phyloP scores from a whole-genome alignment of 2,113 vertebrate genomes.

The Propithecus coquereli region DNA sequence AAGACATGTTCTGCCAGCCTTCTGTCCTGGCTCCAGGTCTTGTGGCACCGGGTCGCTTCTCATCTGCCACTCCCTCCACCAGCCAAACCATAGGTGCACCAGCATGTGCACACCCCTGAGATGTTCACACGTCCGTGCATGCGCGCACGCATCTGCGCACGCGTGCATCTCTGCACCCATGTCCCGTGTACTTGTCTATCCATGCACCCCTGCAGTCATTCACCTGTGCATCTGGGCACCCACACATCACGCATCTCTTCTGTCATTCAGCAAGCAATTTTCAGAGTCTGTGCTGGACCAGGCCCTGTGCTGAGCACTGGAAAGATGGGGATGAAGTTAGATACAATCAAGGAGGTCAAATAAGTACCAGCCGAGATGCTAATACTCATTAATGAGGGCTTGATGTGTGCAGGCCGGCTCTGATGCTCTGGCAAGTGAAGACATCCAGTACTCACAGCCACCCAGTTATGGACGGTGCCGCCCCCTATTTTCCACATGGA shows the following conservation, averaged over 20 bases:
- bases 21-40: background rate
- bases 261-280: background rate
- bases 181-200: too few relatives aligned
- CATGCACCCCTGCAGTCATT: too few relatives aligned
- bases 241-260: fast-evolving
- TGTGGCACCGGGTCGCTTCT: background rate
- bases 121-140: background rate
- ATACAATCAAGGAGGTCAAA: background rate
- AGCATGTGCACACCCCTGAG: too few relatives aligned
- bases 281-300: background rate
- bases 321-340: background rate
- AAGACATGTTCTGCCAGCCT: background rate
- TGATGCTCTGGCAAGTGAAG: background rate
- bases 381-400: background rate
- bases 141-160: background rate
- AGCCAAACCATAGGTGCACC: too few relatives aligned
- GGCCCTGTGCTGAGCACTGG: background rate
- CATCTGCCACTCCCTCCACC: background rate
- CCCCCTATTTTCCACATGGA: background rate
- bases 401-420: background rate
- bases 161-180: background rate
- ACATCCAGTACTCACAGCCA: background rate
- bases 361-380: background rate
- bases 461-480: background rate
- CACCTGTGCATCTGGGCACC: too few relatives aligned